Base-by-base conservation (phyloP, 2,113 vertebrate species). In the Nothobranchius furzeri region DNA sequence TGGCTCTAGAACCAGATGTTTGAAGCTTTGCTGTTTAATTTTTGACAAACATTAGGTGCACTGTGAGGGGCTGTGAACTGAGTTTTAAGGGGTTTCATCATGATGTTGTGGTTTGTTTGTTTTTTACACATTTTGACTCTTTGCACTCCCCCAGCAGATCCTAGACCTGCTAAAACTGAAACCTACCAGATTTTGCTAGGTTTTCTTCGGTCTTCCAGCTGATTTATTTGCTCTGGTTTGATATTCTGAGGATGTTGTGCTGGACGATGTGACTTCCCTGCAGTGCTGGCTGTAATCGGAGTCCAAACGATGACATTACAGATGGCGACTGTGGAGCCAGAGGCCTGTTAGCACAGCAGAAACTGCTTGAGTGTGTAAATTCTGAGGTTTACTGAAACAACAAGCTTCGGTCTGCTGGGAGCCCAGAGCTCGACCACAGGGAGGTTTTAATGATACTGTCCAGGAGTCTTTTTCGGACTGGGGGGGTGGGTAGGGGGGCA, bases 361-460 rank as follows among this genome's bases (percentile, higher is more conserved):
- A 79, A 73, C 72, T 63, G 68, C 55, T 40, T 14, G 46, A 63
- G 70, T 74, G 73, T 60, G 59, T 84, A 81, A 81, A 84, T 75
- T 72, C 64, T 71, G 75, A 75, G 82, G 78, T 84, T 75, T 68
- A 11, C 60, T 78, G 56, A 48, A 78, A 84, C 77, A 78, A 75
- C 82, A 75, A 60, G 50, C 62, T 46, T 35, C 12, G 13, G 70
- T 64, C 81, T 80, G 77, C 59, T 72, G 64, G 73, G 66, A 83
- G 73, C 58, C 68, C 65, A 7, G 49, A 59, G 55, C 35, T n/a
- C n/a, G 48, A 81, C 82, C 82, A 62, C 75, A 81, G 75, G 63
- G 74, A 78, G 57, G 75, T 46, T 72, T 75, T 84, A 84, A 78
- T 81, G 75, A 84, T 72, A 78, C 64, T 55, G 78, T 84, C 70